Evolutionary conservation across 2,113 vertebrate species (phyloP), one percentile per base, ranked within the genome.

Genomic region (Psettodes erumei): DNA sequence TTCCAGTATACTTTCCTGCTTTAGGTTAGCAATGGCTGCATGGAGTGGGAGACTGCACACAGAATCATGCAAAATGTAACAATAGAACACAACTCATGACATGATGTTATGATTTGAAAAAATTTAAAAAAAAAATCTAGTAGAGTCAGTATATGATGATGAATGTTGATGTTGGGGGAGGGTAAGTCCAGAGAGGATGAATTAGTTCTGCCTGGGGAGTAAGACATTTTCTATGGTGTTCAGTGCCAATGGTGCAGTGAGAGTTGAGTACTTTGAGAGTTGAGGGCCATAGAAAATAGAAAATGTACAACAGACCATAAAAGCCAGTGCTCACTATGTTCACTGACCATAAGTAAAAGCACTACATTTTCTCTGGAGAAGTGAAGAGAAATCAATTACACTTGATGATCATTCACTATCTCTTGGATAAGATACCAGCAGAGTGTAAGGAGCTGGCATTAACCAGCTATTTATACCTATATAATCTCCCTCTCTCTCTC

Each of bases 331-430:
- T 80, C 48, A 40, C 61, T 55, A 13, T 77, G 72, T 37, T 77
- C 73, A 71, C 61, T 88, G 83, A 81, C 86, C 80, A 33, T 42
- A 72, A 81, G 45, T 79, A 82, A 76, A 28, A 19, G 40, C 16
- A 9, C 65, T 15, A 38, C 62, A 51, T 38, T n/a, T 58, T 2
- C 55, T 9, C 19, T 48, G 21, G 10, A 48, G 58, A 54, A 43
- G 65, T 63, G 54, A 70, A 43, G 65, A 59, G 54, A 70, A 8
- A 28, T 66, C 56, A n/a, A 37, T 33, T 65, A 63, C 15, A 56
- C 51, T 32, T 16, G 13, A 23, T 11, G 38, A 42, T 35, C 38
- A 62, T 60, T 58, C 54, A 50, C 42, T 28, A 9, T 38, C 19
- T 38, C n/a, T 38, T 63, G 16, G 51, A 25, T 0, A 1, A 66